Conservation (phyloP, 2,113 vertebrate species). For the Ciconia maguari region DNA sequence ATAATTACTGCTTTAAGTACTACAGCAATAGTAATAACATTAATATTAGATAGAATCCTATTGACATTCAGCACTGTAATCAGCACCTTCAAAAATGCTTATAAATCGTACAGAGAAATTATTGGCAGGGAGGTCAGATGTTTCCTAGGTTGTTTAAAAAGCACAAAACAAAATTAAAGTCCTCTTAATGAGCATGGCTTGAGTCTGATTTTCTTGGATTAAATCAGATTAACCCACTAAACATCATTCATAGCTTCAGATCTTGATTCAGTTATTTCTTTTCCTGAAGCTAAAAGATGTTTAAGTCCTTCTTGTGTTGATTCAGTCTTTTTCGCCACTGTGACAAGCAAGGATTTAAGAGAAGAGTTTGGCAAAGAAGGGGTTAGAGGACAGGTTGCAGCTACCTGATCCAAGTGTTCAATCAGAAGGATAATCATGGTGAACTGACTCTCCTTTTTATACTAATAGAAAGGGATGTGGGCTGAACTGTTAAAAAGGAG, state of each 20-base stretch:
- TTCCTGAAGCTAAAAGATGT: background rate
- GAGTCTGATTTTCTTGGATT: slow-evolving; percentile 38
- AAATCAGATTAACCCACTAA: slow-evolving; percentile 34
- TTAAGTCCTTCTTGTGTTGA: background rate
- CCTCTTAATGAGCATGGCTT: background rate
- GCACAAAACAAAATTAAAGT: slow-evolving; percentile 4
- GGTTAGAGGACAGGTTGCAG: background rate
- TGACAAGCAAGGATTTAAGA: background rate
- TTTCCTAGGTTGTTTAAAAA: slow-evolving; percentile 33
- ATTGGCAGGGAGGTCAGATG: background rate
- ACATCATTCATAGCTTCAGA: background rate
- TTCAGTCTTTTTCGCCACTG: background rate
- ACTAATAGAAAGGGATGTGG: background rate
- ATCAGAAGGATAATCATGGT: background rate
- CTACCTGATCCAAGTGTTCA: background rate
- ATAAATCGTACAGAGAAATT: background rate
- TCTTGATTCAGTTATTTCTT: background rate
- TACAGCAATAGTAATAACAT: background rate
- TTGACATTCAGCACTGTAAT: background rate
- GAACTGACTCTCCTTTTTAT: background rate
- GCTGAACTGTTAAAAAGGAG: background rate
- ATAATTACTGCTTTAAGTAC: background rate
- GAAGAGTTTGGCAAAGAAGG: background rate
- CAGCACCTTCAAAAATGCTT: background rate
- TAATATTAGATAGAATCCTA: background rate